A percentile compares a stretch with the other conserved stretches of the same genome.
These are phyloP conservation scores for Sakesphorus luctuosus DNA, from an alignment of 2,113 vertebrate species.

Conservation along the genomic window DNA sequence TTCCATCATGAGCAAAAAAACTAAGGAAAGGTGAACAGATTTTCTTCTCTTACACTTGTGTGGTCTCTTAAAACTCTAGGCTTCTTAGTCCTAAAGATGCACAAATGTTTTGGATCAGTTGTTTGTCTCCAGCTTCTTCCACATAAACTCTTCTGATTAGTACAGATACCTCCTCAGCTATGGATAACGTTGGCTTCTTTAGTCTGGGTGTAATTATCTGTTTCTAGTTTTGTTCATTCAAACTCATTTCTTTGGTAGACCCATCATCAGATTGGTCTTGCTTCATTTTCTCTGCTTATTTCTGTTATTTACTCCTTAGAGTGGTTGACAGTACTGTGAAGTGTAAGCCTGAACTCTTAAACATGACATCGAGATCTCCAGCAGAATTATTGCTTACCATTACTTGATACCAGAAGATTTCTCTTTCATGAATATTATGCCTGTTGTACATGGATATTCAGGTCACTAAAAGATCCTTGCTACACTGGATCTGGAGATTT, in stretches of 20 bases:
- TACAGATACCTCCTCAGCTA: background rate
- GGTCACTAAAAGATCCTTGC: background rate
- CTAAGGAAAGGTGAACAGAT: background rate
- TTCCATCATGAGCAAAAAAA: background rate
- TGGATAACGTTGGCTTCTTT: background rate
- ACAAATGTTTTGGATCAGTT: background rate
- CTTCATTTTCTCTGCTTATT: background rate
- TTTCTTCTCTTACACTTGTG: background rate
- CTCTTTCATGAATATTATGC: background rate
- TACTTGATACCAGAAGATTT: background rate
- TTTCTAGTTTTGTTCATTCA: background rate
- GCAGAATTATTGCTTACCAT: background rate
- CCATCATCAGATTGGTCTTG: background rate
- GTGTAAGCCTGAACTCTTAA: background rate
- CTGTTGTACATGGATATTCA: background rate
- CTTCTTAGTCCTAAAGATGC: background rate
- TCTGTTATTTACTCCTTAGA: background rate
- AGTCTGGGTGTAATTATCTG: background rate
- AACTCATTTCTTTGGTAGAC: background rate
- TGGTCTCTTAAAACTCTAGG: background rate
- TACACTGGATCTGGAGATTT: background rate
- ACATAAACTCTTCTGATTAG: background rate
- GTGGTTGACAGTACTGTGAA: background rate
- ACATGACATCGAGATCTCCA: background rate
- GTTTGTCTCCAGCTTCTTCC: background rate